A percentile compares a stretch with the other conserved stretches of the same genome.
These are phyloP conservation scores for Tetramorium simillimum DNA, from an alignment of 1,140 invertebrate genomes.

Conservation along the genomic window DNA sequence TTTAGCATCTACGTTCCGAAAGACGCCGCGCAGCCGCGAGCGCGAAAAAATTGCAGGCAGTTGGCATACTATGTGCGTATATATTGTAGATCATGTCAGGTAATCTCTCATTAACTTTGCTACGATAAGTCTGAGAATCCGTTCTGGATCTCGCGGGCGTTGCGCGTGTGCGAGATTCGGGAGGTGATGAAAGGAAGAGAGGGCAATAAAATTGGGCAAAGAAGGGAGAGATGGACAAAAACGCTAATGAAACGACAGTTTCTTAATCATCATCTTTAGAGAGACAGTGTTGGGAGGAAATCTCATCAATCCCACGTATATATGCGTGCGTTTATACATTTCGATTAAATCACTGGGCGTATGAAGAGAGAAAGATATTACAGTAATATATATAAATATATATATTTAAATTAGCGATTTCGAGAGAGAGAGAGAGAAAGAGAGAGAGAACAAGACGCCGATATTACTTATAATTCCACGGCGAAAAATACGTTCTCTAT, in stretches of 20 bases:
- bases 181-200: background rate
- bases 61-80: constrained; percentile 68
- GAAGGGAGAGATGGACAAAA: background rate
- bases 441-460: background rate
- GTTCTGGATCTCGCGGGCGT: constrained; percentile 42
- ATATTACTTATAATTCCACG: background rate
- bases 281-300: background rate
- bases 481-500: background rate
- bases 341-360: background rate
- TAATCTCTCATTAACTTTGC: constrained; percentile 79
- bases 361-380: constrained; percentile 36
- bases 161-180: background rate
- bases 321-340: constrained; percentile 39
- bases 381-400: constrained; percentile 36
- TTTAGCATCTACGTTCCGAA: constrained; percentile 81
- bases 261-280: constrained; percentile 1
- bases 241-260: background rate
- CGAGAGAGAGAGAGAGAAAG: background rate
- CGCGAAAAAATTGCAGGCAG: constrained; percentile 54
- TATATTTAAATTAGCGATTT: constrained; percentile 50
- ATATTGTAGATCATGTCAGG: constrained; percentile 79
- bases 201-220: background rate
- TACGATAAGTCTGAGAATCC: constrained; percentile 79
- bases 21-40: constrained; percentile 59
- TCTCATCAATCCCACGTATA: constrained; percentile 26